Conservation (phyloP, 1,140 invertebrate genomes). For the Thaumatotibia leucotreta region DNA sequence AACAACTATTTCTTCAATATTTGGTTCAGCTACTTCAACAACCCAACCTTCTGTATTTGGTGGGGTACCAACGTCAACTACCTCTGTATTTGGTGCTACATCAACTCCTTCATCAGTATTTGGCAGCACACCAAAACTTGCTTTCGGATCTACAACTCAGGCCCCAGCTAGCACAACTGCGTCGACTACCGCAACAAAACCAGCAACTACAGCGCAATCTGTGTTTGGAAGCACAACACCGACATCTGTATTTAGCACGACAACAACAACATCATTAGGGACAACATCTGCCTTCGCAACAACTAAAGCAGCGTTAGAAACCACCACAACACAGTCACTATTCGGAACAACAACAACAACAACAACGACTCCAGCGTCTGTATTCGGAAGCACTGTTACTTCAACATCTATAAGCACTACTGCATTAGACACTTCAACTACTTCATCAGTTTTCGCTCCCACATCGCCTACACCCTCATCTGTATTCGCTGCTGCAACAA, state of each 20-base stretch:
- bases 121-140: neutral
- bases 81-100: neutral
- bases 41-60: conserved; percentile 19
- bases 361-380: conserved; percentile 15
- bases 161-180: neutral
- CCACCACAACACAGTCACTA: neutral
- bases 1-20: conserved; percentile 18
- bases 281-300: neutral
- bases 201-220: neutral
- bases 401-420: no score
- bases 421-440: no score
- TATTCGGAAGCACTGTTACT: conserved; percentile 1
- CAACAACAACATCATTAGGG: neutral
- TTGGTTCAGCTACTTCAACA: conserved; percentile 19
- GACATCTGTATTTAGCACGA: conserved; percentile 1
- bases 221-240: neutral
- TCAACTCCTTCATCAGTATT: neutral
- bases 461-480: no score
- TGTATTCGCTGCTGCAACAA: neutral
- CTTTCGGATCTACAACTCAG: neutral
- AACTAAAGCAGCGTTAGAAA: neutral
- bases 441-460: no score
- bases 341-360: conserved; percentile 14
- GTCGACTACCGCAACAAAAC: neutral
- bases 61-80: neutral